Evolutionary conservation across 2,113 vertebrate species (phyloP), one percentile per base, ranked within the genome.

Genomic region (Centropristis striata): DNA sequence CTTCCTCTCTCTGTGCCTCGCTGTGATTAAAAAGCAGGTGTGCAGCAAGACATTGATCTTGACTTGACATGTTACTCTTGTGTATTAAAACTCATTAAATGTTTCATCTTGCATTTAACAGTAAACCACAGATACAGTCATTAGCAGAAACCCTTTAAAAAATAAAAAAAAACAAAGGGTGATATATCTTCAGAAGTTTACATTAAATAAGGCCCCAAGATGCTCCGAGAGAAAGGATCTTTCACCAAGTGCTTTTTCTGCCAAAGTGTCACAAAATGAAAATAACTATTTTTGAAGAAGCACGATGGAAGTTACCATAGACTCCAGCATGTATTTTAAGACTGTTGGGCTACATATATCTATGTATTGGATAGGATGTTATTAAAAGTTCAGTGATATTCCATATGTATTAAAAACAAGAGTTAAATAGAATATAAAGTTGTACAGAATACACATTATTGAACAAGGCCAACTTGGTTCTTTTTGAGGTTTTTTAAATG

Each of bases 31-130:
- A 70, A 50, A 47, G 78, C 74, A 71, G 69, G 1, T 73, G 75
- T 50, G 58, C n/a, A n/a, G 39, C 36, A 28, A 71, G 46, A 57
- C 50, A 28, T 50, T 27, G 61, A 79, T 58, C 11, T 59, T 41
- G 28, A 68, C 66, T 73, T 58, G 50, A 70, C 63, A 41, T 37
- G 25, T 47, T 46, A 28, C 55, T 66, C 28, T 8, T 4, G 59
- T 72, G 71, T 10, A 53, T 4, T 37, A 55, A 66, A 81, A 75
- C 71, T 75, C 75, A 71, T 70, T 53, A 77, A 74, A 63, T 65
- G 64, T 72, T n/a, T 63, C 16, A 13, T 54, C 27, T 46, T 49
- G n/a, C n/a, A 10, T 16, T 28, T 25, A 25, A 53, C 20, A 41
- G 11, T 28, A 51, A 18, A 32, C 5, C 75, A 75, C 79, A 12